These are phyloP conservation scores for Cephalopholis sonnerati DNA, from an alignment of 2,113 vertebrate genomes.

Conservation along the genomic window DNA sequence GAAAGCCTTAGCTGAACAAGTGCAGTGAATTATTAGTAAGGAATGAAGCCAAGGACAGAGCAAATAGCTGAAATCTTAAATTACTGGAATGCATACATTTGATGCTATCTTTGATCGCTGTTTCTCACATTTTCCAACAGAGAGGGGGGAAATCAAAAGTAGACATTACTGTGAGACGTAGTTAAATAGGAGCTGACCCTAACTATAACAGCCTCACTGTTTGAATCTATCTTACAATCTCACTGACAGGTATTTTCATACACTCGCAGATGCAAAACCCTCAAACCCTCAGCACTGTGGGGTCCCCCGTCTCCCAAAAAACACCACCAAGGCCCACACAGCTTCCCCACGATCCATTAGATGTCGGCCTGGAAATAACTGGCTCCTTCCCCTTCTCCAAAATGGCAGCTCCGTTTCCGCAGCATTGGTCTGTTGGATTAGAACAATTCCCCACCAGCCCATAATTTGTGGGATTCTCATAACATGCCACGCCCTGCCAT, in stretches of 20 bases:
- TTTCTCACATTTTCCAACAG: slow-evolving; percentile 36
- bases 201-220: slow-evolving; percentile 40
- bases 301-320: slow-evolving; percentile 16
- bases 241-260: slow-evolving; percentile 58
- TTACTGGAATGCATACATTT: slow-evolving; percentile 26
- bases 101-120: slow-evolving; percentile 29
- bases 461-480: slow-evolving; percentile 84
- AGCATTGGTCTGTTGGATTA: slow-evolving; percentile 81
- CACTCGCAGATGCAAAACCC: slow-evolving; percentile 18
- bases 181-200: slow-evolving; percentile 45
- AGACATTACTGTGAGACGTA: slow-evolving; percentile 12
- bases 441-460: slow-evolving; percentile 84
- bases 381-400: slow-evolving; percentile 73
- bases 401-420: slow-evolving; percentile 78
- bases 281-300: slow-evolving; percentile 47
- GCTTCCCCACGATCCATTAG: slow-evolving; percentile 56
- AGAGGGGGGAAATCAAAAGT: slow-evolving; percentile 40
- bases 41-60: slow-evolving; percentile 34
- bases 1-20: slow-evolving; percentile 54
- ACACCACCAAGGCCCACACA: slow-evolving; percentile 53
- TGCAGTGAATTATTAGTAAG: slow-evolving; percentile 32
- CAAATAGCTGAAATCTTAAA: slow-evolving; percentile 40
- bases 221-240: slow-evolving; percentile 15
- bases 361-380: slow-evolving; percentile 69
- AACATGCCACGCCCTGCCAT: slow-evolving; percentile 80